Base-by-base conservation (phyloP, 1,140 invertebrate genomes). In the Polypedilum vanderplanki region DNA sequence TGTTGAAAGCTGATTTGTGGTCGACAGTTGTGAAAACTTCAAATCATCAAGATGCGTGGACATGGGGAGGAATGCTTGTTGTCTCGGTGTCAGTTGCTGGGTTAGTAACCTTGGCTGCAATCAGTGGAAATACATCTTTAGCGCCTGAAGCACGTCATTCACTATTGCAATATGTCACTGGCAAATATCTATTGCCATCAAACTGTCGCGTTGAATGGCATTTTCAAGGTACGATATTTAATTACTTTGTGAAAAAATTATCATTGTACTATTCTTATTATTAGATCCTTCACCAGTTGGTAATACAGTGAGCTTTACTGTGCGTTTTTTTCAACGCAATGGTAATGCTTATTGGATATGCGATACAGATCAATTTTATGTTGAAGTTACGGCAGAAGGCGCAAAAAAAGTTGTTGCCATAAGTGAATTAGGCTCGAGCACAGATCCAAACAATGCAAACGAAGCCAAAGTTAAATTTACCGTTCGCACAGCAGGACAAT, bases 281-380 rank as follows among this genome's bases (percentile, higher is more conserved):
- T n/a, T n/a, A n/a, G 93, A 96, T 81, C 94, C 94, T 15, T 88
- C 92, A 76, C 84, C 89, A 10, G 95, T 97, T 0, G 95, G 94
- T 10, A 92, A 91, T 81, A 95, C 93, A 4, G 91, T 95, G 86
- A 93, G 91, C 79, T 96, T 97, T 82, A 91, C 89, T 75, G 90
- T 96, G 73, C 85, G 94, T 87, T 96, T 96, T 84, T 96, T 90
- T 85, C 93, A 96, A 84, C 90, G 94, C 78, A 96, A 96, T 80
- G 93, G 94, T 22, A 91, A 94, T 80, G 92, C 94, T 75, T 97
- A 96, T 86, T 93, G 93, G 77, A 91, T 96, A 77, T 95, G 93
- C 83, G 92, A 95, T 85, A 92, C 91, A 75, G 94, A 96, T 85
- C 91, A 93, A 82, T 87, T 97, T 74, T 87, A 90, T 77, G 91